Base-by-base conservation (phyloP, 1,140 invertebrate genomes). In the Semibalanus balanoides region DNA sequence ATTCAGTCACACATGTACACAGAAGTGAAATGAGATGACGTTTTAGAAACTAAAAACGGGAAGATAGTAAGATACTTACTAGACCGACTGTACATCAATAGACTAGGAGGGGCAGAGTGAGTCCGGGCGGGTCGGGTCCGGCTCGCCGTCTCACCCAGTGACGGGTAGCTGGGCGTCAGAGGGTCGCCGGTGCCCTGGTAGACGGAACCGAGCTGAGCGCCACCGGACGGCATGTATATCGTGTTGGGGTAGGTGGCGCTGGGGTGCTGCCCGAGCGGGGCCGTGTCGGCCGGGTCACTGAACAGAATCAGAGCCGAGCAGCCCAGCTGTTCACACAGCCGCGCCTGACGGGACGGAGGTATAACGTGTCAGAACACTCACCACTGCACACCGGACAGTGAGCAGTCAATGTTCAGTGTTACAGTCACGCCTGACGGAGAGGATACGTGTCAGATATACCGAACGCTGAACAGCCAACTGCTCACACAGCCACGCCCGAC, bases 231-330 rank as follows among this genome's bases (percentile, higher is more conserved):
- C 74, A 79, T 40, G 73, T 77, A 78, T 76, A 75, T 76, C 25
- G 79, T 76, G 29, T 75, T n/a, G 27, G 79, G 79, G 31, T 79
- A 79, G 11, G 77, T 76, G 27, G 72, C 74, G 29, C 72, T 74
- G 3, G 51, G 70, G 69, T 7, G 7, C 28, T 22, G 70, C 29
- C 79, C 79, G 25, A 30, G 74, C n/a, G 77, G 79, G 28, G 77
- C 76, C 40, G 74, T 77, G 29, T 79, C 79, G 14, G 40, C 64
- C 27, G 80, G 80, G 74, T 80, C 80, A 64, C 77, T 79, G 76
- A 74, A 82, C 0, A 81, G 64, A 19, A 82, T 71, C 9, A 82
- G 74, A 0, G 80, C 81, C 0, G 78, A 31, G 17, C 79, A 81
- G 40, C 82, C 81, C 30, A 73, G 64, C 0, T 74, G 70, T 74